These are phyloP conservation scores for Philereme vetulata DNA, from an alignment of 2,888 invertebrate genomes.

Conservation along the genomic window DNA sequence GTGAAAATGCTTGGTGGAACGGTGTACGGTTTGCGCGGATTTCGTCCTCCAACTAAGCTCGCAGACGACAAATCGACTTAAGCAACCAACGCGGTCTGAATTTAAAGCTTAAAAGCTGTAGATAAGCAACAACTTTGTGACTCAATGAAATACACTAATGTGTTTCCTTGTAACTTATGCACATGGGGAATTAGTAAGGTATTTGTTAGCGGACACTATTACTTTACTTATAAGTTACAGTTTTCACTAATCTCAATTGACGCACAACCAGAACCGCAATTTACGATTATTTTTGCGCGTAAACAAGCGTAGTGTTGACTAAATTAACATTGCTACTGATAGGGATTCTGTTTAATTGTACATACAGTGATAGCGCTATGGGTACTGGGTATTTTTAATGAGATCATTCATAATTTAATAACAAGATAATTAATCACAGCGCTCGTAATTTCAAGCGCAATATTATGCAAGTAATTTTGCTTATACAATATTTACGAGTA, in stretches of 20 bases:
- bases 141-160: constrained; percentile 14
- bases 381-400: constrained; percentile 58
- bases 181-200: constrained; percentile 4
- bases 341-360: constrained; percentile 21
- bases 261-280: constrained; percentile 8
- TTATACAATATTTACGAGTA: constrained; percentile 9
- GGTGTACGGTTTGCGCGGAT: constrained; percentile 59
- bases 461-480: background rate
- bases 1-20: constrained; percentile 64
- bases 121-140: constrained; percentile 25
- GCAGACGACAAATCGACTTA: constrained; percentile 51
- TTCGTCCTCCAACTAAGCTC: constrained; percentile 53
- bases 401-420: constrained; percentile 60
- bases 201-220: background rate
- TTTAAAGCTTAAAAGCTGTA: constrained; percentile 34
- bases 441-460: constrained; percentile 15
- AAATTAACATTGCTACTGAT: constrained; percentile 41
- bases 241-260: background rate
- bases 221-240: background rate
- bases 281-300: constrained; percentile 27
- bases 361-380: constrained; percentile 50
- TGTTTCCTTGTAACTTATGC: constrained; percentile 17
- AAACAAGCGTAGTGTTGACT: constrained; percentile 32
- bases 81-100: constrained; percentile 39
- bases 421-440: constrained; percentile 23